Conservation (phyloP, 2,888 invertebrate species). For the Galerucella calmariensis region DNA sequence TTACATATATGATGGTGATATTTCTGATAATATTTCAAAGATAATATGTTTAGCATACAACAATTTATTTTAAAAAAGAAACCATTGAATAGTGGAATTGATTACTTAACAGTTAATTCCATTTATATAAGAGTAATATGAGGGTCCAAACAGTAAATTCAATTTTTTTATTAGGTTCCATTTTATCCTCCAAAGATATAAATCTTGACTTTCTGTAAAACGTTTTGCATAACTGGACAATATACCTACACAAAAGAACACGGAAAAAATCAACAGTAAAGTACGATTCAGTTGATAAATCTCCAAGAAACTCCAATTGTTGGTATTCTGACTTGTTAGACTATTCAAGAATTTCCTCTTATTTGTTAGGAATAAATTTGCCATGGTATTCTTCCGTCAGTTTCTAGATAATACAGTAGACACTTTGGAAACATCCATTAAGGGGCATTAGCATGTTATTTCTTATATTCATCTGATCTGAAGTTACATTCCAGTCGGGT, state of each 20-base stretch:
- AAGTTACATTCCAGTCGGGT: conserved; percentile 55
- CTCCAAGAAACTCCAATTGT: conserved; percentile 4
- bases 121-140: no score
- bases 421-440: conserved; percentile 52
- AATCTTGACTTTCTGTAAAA: not conserved
- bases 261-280: conserved; percentile 23
- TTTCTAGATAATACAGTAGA: conserved; percentile 49
- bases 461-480: conserved; percentile 56
- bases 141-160: no score
- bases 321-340: conserved; percentile 11
- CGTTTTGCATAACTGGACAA: conserved; percentile 2
- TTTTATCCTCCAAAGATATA: no score
- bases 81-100: no score
- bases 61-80: no score
- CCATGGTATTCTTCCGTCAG: conserved; percentile 41
- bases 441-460: conserved; percentile 57
- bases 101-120: no score
- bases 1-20: no score
- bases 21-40: no score
- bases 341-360: conserved; percentile 27
- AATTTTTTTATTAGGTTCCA: no score
- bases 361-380: conserved; percentile 39
- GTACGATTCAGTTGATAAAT: conserved; percentile 23
- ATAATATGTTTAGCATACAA: no score
- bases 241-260: conserved; percentile 34